Conservation (phyloP, 2,888 invertebrate species). For the Xanthorhoe spadicearia region DNA sequence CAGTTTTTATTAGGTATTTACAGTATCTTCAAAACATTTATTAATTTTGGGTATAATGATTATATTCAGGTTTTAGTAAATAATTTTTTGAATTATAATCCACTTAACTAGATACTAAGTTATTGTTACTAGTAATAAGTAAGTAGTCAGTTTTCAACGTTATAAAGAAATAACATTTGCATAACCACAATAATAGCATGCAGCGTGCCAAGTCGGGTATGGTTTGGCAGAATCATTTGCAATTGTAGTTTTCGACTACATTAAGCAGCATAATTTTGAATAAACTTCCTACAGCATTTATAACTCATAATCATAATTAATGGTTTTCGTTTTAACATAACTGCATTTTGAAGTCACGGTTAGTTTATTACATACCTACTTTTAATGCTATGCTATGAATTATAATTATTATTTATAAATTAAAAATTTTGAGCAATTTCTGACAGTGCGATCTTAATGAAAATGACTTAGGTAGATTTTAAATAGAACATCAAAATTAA, state of each 20-base stretch:
- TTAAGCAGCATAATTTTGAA: constrained; percentile 65
- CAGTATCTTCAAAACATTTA: too few relatives aligned
- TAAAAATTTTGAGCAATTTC: background rate
- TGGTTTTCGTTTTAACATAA: background rate
- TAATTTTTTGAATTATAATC: too few relatives aligned
- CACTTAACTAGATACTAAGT: too few relatives aligned
- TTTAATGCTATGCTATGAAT: too few relatives aligned
- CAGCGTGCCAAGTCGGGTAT: constrained; percentile 61
- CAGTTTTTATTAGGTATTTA: too few relatives aligned
- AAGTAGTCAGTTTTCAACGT: too few relatives aligned
- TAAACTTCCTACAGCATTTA: constrained; percentile 53
- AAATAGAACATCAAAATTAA: background rate
- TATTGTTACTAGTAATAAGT: too few relatives aligned
- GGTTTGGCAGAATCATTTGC: constrained; percentile 72
- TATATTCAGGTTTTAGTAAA: too few relatives aligned
- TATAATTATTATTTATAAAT: too few relatives aligned
- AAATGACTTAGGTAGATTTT: too few relatives aligned
- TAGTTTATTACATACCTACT: too few relatives aligned
- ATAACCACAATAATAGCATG: constrained; percentile 51
- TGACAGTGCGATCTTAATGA: background rate
- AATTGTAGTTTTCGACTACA: constrained; percentile 73
- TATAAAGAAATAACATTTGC: constrained; percentile 40
- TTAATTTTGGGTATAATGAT: too few relatives aligned
- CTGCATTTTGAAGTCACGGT: background rate
- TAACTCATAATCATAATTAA: constrained; percentile 41